Base-by-base conservation (phyloP, 1,140 invertebrate genomes). In the Gryllus bimaculatus region DNA sequence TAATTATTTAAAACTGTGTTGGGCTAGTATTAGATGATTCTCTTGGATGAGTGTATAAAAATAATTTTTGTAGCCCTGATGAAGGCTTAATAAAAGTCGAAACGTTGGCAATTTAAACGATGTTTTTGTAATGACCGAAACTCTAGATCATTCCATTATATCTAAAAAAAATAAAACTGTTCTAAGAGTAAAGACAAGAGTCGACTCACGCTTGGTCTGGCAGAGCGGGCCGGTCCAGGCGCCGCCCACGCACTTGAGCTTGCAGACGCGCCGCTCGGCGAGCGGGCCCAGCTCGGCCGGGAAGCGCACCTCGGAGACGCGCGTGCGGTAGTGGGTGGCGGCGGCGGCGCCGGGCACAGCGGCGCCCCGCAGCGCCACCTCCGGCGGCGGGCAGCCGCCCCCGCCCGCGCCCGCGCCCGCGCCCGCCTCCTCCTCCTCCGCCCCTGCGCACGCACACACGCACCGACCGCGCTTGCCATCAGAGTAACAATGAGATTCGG, bases 171-270 rank as follows among this genome's bases (percentile, higher is more conserved):
- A n/a, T n/a, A n/a, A n/a, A n/a, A n/a, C 26, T 39, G 26, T 39
- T 39, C 26, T 39, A 39, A n/a, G 73, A 18, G 73, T 74, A 75
- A 75, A 75, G n/a, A 5, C 3, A 39, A 75, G n/a, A 75, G 13
- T 4, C 3, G 10, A 26, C 54, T 66, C 88, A 83, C 87, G 84
- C 78, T 88, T 84, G 48, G 86, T 85, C 78, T 88, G 88, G 83
- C 91, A 93, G 21, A 92, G 84, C 39, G 93, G 93, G 15, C 93
- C 93, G 73, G 93, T 91, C 93, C 93, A 94, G 82, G 92, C 90
- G 74, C 92, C 93, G 82, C 91, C 91, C 74, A 94, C 90, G 82
- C 93, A 94, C 85, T 93, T 93, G 78, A 94, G 93, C 84, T 94
- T 94, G 85, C 93, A 94, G 6, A 93, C 88, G 21, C 92, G 85